phyloP scores from a whole-genome alignment of 2,113 vertebrate species.

The Bucco capensis region DNA sequence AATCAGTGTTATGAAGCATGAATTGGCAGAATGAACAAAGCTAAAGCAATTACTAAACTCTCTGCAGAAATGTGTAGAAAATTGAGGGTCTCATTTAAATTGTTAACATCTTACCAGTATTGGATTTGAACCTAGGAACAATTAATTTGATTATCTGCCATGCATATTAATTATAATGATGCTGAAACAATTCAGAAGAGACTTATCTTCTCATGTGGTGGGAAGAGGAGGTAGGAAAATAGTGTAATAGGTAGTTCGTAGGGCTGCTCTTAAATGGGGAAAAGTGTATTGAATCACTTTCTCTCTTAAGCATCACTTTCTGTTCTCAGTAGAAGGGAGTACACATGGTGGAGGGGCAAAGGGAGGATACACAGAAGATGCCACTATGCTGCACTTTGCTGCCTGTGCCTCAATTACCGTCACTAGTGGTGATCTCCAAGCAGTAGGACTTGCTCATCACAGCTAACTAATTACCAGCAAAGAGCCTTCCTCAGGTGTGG shows the following conservation, averaged over 20 bases:
- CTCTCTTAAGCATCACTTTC: neutral
- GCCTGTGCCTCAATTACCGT: neutral
- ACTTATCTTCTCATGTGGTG: neutral
- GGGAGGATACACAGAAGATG: neutral
- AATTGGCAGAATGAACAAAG: constrained; percentile 20
- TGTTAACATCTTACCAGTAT: constrained; percentile 48
- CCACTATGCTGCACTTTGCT: neutral
- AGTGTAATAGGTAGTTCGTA: neutral
- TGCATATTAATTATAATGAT: constrained; percentile 45
- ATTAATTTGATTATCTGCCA: constrained; percentile 52
- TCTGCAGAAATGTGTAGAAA: neutral
- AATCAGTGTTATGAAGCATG: constrained; percentile 38
- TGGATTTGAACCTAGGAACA: constrained; percentile 56
- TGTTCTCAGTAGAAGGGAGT: neutral
- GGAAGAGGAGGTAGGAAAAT: neutral
- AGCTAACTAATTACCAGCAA: neutral
- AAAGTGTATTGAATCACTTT: neutral
- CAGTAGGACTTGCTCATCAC: neutral
- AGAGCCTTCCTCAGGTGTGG: neutral
- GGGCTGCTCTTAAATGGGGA: neutral
- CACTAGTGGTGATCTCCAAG: neutral
- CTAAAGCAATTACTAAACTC: neutral
- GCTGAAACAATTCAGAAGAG: constrained; percentile 17
- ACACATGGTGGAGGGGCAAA: neutral
- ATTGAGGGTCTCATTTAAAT: constrained; percentile 61